phyloP scores from a whole-genome alignment of 1,140 invertebrate genomes.

The Eriosoma lanigerum region DNA sequence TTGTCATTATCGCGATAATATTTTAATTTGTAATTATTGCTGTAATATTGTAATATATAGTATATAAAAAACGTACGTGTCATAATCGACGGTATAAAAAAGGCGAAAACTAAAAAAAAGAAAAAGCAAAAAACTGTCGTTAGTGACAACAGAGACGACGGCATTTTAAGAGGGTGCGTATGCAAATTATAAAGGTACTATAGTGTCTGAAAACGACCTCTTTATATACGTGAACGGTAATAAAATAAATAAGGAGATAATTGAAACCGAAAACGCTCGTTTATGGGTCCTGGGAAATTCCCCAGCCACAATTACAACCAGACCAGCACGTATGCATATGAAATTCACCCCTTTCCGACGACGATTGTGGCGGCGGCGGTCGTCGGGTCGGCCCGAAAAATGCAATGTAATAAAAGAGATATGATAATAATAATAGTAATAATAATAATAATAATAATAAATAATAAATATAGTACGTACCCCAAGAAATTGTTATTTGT shows the following conservation, averaged over 20 bases:
- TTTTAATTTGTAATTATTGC: background rate
- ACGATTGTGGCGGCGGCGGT: background rate
- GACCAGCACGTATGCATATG: constrained; percentile 37
- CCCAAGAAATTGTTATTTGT: constrained; percentile 28
- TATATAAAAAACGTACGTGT: background rate
- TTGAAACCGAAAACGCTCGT: constrained; percentile 51
- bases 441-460: constrained; percentile 30
- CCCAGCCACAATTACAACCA: constrained; percentile 46
- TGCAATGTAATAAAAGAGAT: constrained; percentile 28
- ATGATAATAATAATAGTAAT: constrained; percentile 20
- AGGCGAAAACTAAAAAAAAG: background rate
- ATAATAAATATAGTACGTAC: constrained; percentile 14
- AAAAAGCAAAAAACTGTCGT: constrained; percentile 24
- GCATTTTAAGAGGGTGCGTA: constrained; percentile 50
- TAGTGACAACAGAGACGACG: constrained; percentile 24
- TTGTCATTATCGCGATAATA: background rate
- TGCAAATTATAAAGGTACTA: constrained; percentile 51
- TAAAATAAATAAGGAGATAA: constrained; percentile 52
- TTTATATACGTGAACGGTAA: constrained; percentile 48
- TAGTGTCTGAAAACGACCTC: constrained; percentile 50
- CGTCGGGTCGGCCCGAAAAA: constrained; percentile 25
- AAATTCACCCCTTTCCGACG: constrained; percentile 25
- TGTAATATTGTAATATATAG: background rate
- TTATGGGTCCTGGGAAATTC: constrained; percentile 49
- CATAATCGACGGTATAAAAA: constrained; percentile 5